Base-by-base conservation (phyloP, 1,140 invertebrate genomes). In the Heliconius congener region DNA sequence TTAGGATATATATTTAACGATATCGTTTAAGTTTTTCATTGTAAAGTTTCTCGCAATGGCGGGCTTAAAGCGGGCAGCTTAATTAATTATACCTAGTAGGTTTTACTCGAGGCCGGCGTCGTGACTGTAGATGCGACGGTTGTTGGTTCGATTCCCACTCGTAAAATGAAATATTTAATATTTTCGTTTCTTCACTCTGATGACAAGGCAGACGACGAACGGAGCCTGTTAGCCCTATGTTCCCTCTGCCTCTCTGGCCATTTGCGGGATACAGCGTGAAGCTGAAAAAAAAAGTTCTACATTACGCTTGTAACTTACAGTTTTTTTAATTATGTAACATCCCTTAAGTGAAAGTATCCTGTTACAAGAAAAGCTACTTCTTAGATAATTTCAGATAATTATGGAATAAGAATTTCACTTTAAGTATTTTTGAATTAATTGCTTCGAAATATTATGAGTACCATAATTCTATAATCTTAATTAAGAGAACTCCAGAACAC, bases 381-480 rank as follows among this genome's bases (percentile, higher is more conserved):
- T 82, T 83, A 85, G 86, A 90, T 92, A 89, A 92, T 93, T 92
- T 82, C 82, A 85, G 86, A 90, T 92, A 89, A 92, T 93, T 92
- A 93, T 78, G 79, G 80, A 83, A 80, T 81, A 86, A 86, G 87
- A 91, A 88, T 87, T 88, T 89, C 83, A 83, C 79, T 81, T 83
- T 78, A 80, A 83, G 87, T 87, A 91, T 91, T 91, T 94, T 90
- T 88, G 87, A 91, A 88, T 92, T 94, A 94, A 93, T 93, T 93
- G 90, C 91, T 91, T 84, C 88, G 85, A 87, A 91, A 93, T 90
- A 90, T 93, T 90, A 92, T 89, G 85, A 92, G 90, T 93, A 93
- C 89, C 88, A 92, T 92, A 93, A 94, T 94, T 87, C 88, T 87
- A 88, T 94, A 94, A 94, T 93, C 90, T 93, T 93, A 93, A 94